phyloP scores from a whole-genome alignment of 2,797 vertebrate genomes.

The Epinephelus malabaricus region DNA sequence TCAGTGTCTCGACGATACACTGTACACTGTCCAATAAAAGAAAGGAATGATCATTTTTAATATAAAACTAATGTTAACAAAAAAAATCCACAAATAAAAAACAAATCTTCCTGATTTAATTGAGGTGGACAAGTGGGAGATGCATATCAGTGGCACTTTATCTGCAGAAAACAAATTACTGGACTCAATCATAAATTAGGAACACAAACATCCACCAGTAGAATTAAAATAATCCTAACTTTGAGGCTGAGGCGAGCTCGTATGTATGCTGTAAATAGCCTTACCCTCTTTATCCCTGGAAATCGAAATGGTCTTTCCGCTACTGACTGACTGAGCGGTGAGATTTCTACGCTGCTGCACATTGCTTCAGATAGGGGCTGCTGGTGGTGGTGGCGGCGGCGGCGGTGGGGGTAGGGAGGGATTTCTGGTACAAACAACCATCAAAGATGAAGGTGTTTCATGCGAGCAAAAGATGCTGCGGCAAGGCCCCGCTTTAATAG shows the following conservation, averaged over 20 bases:
- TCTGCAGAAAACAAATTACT: background rate
- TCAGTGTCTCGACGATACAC: background rate
- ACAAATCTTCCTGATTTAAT: background rate
- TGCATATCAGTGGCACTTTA: background rate
- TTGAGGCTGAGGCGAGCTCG: conserved; percentile 3
- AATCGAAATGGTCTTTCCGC: conserved; percentile 68
- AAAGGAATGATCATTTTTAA: no score
- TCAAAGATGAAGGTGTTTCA: conserved; percentile 73
- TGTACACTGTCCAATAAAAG: background rate
- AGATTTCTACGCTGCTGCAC: conserved; percentile 59
- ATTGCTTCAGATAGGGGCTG: conserved; percentile 63
- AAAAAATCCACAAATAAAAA: background rate
- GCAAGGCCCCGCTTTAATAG: conserved; percentile 64
- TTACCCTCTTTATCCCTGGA: conserved; percentile 55
- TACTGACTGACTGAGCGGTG: conserved; percentile 57
- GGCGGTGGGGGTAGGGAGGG: conserved; percentile 25
- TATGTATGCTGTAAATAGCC: conserved; percentile 38
- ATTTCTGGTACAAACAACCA: conserved; percentile 75
- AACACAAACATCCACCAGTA: conserved; percentile 13
- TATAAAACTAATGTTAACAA: background rate
- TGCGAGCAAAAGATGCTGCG: conserved; percentile 64
- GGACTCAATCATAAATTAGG: conserved; percentile 25
- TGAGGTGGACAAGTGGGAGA: background rate
- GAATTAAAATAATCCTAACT: conserved; percentile 18
- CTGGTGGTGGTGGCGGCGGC: conserved; percentile 22